phyloP scores from a whole-genome alignment of 2,113 vertebrate genomes.

The Chlamydotis undulata region DNA sequence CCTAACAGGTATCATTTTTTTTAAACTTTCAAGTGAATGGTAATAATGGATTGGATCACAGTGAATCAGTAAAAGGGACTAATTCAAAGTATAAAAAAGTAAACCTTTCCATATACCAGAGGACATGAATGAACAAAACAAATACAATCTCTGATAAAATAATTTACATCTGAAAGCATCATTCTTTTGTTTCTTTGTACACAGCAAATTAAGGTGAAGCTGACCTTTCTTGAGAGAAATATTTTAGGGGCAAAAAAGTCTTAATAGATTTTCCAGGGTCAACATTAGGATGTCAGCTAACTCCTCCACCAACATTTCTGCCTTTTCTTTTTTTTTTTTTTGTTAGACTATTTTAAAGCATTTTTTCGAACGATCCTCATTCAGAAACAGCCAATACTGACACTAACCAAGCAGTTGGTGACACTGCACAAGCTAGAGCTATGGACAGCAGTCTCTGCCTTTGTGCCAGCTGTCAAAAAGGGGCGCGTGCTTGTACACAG shows the following conservation, averaged over 20 bases:
- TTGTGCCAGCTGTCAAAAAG: slow-evolving; percentile 78
- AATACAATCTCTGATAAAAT: slow-evolving; percentile 7
- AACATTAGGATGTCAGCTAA: neutral
- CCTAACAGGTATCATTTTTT: slow-evolving; percentile 1
- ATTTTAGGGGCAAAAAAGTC: neutral
- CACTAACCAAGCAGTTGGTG: slow-evolving; percentile 62
- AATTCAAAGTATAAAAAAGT: slow-evolving; percentile 14
- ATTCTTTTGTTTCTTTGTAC: neutral
- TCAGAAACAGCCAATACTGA: slow-evolving; percentile 37
- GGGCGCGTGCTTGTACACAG: slow-evolving; percentile 70
- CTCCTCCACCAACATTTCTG: neutral
- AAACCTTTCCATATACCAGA: neutral
- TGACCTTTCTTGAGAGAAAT: neutral
- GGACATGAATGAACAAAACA: slow-evolving; percentile 23
- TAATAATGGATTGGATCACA: neutral
- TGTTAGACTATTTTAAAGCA: neutral
- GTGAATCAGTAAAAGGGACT: neutral
- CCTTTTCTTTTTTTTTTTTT: neutral
- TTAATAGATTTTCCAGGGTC: neutral
- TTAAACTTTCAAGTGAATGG: slow-evolving; percentile 33
- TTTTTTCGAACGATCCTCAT: neutral
- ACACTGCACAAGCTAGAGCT: slow-evolving; percentile 64
- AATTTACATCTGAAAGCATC: neutral
- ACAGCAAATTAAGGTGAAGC: neutral
- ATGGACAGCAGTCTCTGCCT: slow-evolving; percentile 62